Evolutionary conservation across 2,797 vertebrate genomes (phyloP).

Genomic region (Gastrophryne carolinensis): DNA sequence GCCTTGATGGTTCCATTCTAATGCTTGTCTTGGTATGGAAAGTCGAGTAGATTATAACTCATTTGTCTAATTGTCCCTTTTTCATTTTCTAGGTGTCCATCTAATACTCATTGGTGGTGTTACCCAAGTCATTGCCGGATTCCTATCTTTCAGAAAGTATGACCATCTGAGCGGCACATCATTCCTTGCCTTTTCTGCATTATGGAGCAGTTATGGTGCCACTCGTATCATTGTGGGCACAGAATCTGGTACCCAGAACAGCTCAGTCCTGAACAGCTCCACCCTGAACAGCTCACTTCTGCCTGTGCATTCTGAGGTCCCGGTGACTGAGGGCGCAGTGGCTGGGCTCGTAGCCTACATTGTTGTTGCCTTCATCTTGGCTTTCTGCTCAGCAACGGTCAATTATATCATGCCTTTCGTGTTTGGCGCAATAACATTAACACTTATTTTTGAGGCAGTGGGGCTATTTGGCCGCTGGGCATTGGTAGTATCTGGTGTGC

Average conservation of each 20-base stretch:
- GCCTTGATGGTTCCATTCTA: no score
- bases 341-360: conserved; percentile 83
- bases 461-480: conserved; percentile 75
- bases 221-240: conserved; percentile 74
- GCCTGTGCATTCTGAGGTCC: not conserved
- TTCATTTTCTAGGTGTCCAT: conserved; percentile 74
- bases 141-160: conserved; percentile 84
- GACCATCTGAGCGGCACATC: conserved; percentile 82
- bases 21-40: no score
- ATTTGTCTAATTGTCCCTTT: not conserved
- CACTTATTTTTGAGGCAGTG: conserved; percentile 81
- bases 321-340: conserved; percentile 69
- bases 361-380: conserved; percentile 75
- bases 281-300: conserved; percentile 9
- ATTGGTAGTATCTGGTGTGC: conserved; percentile 73
- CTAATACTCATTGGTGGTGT: conserved; percentile 83
- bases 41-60: no score
- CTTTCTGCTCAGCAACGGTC: conserved; percentile 86
- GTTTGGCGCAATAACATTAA: conserved; percentile 78
- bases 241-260: conserved; percentile 39
- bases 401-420: conserved; percentile 91
- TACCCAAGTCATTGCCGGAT: conserved; percentile 81
- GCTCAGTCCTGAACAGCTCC: not conserved
- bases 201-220: conserved; percentile 84
- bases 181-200: conserved; percentile 84